Evolutionary conservation across 1,140 invertebrate genomes (phyloP).

Genomic region (Drosophila teissieri): DNA sequence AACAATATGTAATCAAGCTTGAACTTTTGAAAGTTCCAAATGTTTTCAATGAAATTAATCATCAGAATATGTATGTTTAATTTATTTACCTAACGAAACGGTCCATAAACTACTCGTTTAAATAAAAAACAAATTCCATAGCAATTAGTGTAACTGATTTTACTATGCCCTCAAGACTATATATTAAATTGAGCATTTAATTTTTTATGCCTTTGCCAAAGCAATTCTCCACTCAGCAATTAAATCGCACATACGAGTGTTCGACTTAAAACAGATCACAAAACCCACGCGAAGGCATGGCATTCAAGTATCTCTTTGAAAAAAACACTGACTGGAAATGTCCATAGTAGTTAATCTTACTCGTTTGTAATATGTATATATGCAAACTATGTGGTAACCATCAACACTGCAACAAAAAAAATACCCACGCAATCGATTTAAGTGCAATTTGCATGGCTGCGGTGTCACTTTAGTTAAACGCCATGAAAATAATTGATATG

Average conservation of each 20-base stretch:
- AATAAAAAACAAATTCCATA: constrained; percentile 16
- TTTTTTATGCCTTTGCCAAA: constrained; percentile 7
- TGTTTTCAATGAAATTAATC: no score
- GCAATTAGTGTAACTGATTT: constrained; percentile 20
- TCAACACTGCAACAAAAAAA: constrained; percentile 15
- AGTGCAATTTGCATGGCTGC: constrained; percentile 54
- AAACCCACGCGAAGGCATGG: constrained; percentile 43
- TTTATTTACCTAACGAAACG: constrained; percentile 1
- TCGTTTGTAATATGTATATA: constrained; percentile 62
- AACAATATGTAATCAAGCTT: neutral
- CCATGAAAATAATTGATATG: constrained; percentile 58
- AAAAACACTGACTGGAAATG: constrained; percentile 34
- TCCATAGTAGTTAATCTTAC: constrained; percentile 50
- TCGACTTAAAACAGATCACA: constrained; percentile 22
- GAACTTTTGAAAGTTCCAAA: neutral
- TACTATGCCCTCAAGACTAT: neutral
- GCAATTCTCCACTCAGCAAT: constrained; percentile 32
- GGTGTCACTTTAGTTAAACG: constrained; percentile 58
- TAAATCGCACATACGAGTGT: constrained; percentile 29
- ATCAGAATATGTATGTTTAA: no score
- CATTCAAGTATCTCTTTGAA: constrained; percentile 22
- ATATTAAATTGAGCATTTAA: constrained; percentile 16
- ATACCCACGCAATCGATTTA: constrained; percentile 62
- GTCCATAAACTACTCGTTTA: constrained; percentile 5
- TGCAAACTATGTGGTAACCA: constrained; percentile 63